Conservation (phyloP, 1,140 invertebrate species). For the Eriocheir sinensis region DNA sequence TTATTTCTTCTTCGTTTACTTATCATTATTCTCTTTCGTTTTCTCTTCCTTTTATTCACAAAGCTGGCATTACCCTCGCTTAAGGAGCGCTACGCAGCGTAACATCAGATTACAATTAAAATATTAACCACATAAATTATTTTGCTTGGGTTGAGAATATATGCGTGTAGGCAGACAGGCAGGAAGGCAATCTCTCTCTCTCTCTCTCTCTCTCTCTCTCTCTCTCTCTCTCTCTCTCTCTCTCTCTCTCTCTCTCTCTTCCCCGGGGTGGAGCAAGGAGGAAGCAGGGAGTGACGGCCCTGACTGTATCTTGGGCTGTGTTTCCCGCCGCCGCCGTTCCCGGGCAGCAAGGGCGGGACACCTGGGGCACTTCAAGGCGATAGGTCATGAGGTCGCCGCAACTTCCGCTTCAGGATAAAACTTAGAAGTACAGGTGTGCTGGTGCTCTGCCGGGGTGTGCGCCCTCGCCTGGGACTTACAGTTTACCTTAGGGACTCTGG, state of each 20-base stretch:
- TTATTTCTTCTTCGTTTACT: too few species aligned
- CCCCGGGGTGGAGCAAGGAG: background rate
- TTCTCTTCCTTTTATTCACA: too few species aligned
- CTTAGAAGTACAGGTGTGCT: background rate
- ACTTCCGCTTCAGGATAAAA: background rate
- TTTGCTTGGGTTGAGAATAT: too few species aligned
- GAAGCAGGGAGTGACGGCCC: background rate
- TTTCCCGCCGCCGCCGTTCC: background rate
- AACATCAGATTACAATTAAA: too few species aligned
- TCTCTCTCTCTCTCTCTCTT: slow-evolving; percentile 1
- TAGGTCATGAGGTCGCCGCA: background rate
- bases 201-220: slow-evolving; percentile 22
- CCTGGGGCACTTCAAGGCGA: background rate
- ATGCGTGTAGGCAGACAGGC: too few species aligned
- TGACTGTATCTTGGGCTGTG: background rate
- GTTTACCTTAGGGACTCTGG: background rate
- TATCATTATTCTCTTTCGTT: too few species aligned
- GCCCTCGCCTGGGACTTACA: too few species aligned
- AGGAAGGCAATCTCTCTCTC: background rate
- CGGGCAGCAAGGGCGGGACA: background rate
- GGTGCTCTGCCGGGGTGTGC: background rate
- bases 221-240: slow-evolving; percentile 22
- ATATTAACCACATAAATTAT: too few species aligned
- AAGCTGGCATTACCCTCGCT: too few species aligned
- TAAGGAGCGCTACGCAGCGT: too few species aligned